These are phyloP conservation scores for Ethmia dodecea DNA, from an alignment of 2,888 invertebrate genomes.

Conservation along the genomic window DNA sequence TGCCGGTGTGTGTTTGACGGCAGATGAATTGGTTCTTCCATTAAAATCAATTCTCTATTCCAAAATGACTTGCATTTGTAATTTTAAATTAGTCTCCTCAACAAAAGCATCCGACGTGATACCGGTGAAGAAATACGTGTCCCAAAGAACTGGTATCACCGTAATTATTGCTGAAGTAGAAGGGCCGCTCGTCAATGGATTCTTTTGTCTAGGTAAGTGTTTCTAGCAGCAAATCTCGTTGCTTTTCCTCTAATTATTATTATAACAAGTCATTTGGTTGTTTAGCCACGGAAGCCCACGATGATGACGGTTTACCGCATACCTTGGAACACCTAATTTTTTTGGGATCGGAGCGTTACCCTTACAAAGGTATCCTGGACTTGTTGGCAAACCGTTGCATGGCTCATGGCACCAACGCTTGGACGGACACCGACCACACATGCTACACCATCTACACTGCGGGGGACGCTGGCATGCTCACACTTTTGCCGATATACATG, in stretches of 20 bases:
- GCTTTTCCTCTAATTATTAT: too few relatives aligned
- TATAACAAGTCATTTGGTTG: too few relatives aligned
- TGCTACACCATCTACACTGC: slow-evolving; percentile 94
- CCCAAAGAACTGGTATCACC: slow-evolving; percentile 86
- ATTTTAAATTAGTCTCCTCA: slow-evolving; percentile 75
- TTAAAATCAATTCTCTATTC: too few relatives aligned
- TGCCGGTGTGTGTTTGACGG: too few relatives aligned
- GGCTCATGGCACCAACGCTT: slow-evolving; percentile 95
- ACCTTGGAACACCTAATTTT: slow-evolving; percentile 95
- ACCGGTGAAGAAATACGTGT: slow-evolving; percentile 88
- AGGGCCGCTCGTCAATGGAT: slow-evolving; percentile 93
- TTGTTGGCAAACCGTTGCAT: slow-evolving; percentile 92
- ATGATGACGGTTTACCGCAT: slow-evolving; percentile 95
- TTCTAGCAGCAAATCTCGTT: too few relatives aligned
- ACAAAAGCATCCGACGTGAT: slow-evolving; percentile 84
- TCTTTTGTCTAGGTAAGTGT: slow-evolving; percentile 87
- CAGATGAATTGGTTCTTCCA: too few relatives aligned
- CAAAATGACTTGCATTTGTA: too few relatives aligned
- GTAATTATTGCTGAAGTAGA: slow-evolving; percentile 91
- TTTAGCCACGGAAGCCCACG: slow-evolving; percentile 92
- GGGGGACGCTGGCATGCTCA: slow-evolving; percentile 88
- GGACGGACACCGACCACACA: slow-evolving; percentile 92
- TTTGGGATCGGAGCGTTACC: slow-evolving; percentile 92
- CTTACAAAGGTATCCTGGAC: slow-evolving; percentile 93
- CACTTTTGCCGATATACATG: slow-evolving; percentile 92